These are phyloP conservation scores for Aradophagus sp. DNA, from an alignment of 1,140 invertebrate species.

Conservation along the genomic window DNA sequence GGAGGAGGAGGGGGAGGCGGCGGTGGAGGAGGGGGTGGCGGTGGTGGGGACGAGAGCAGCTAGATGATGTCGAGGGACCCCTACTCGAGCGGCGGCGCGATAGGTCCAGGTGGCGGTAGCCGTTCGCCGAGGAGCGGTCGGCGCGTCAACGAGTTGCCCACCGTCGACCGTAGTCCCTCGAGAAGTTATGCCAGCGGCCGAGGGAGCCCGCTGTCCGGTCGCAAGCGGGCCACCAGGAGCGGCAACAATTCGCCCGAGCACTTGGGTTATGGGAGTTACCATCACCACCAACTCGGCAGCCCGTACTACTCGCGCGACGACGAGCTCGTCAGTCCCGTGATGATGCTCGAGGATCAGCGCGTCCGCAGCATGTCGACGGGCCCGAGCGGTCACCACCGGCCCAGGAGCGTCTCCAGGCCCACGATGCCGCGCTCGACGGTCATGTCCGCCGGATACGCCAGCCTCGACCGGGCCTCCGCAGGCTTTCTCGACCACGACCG, in stretches of 20 bases:
- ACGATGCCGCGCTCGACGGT: conserved; percentile 74
- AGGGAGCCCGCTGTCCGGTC: conserved; percentile 77
- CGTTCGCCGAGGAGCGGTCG: conserved; percentile 79
- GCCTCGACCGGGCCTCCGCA: conserved; percentile 81
- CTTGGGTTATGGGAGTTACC: conserved; percentile 74
- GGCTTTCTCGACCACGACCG: conserved; percentile 80
- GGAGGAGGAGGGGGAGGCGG: conserved; percentile 18
- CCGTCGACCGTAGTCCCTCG: conserved; percentile 88
- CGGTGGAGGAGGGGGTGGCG: conserved; percentile 39
- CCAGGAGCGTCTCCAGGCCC: conserved; percentile 78
- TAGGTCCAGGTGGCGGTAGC: conserved; percentile 76
- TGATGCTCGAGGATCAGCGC: conserved; percentile 77
- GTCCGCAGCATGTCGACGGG: conserved; percentile 78
- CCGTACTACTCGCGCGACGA: conserved; percentile 84
- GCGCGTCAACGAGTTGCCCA: conserved; percentile 82
- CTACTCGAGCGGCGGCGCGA: conserved; percentile 77
- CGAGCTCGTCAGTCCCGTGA: conserved; percentile 81
- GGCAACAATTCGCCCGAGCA: conserved; percentile 79
- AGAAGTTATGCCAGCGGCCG: conserved; percentile 80
- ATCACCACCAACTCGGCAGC: conserved; percentile 78
- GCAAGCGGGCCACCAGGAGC: conserved; percentile 76
- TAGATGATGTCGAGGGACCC: conserved; percentile 83
- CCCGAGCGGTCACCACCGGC: conserved; percentile 78
- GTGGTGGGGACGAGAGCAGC: conserved; percentile 72
- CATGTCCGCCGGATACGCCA: conserved; percentile 82